Evolutionary conservation across 2,797 vertebrate genomes (phyloP).

Genomic region (Rhincodon typus): DNA sequence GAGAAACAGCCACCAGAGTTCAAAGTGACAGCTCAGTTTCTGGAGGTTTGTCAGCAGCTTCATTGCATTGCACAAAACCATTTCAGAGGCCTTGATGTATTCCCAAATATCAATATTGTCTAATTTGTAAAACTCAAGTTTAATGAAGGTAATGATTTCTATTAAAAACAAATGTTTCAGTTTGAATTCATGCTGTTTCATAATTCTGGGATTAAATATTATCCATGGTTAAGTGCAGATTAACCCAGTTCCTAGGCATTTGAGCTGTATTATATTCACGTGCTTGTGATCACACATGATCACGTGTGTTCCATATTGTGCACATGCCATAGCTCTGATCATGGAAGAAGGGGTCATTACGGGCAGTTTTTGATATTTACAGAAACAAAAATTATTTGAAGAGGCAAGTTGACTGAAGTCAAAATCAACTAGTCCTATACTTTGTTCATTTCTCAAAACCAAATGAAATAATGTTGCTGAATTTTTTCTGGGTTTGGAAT

Average conservation of each 20-base stretch:
- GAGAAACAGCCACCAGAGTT: conserved; percentile 72
- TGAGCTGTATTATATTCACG: not conserved
- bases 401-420: not conserved
- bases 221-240: not conserved
- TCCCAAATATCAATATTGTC: not conserved
- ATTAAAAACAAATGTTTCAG: not conserved
- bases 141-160: not conserved
- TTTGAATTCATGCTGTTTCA: not conserved
- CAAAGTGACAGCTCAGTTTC: conserved; percentile 96
- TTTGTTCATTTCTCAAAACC: not conserved
- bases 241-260: not conserved
- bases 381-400: not conserved
- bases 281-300: not conserved
- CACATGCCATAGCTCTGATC: not conserved
- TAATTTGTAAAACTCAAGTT: not conserved
- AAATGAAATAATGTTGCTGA: not conserved
- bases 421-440: not conserved
- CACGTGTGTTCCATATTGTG: not conserved
- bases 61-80: not conserved
- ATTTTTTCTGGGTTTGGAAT: not conserved
- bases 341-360: not conserved
- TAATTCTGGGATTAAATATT: not conserved
- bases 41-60: conserved; percentile 69
- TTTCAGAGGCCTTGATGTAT: not conserved
- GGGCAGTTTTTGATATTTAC: not conserved